phyloP scores from a whole-genome alignment of 2,113 vertebrate species.

The Myrmophylax atrothorax region DNA sequence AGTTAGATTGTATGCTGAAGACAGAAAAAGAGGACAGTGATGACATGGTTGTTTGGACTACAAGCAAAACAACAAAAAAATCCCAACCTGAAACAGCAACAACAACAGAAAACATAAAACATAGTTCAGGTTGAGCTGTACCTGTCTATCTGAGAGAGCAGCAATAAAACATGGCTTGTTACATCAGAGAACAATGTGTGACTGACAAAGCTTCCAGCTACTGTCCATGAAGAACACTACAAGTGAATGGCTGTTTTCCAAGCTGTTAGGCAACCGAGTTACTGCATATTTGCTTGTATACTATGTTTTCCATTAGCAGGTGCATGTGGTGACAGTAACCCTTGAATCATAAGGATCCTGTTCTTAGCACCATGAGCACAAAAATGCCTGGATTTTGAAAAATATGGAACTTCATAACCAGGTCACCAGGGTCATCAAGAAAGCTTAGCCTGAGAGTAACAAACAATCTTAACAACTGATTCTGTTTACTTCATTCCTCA shows the following conservation, averaged over 20 bases:
- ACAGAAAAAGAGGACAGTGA: neutral
- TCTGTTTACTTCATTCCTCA: neutral
- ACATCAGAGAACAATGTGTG: neutral
- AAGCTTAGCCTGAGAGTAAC: neutral
- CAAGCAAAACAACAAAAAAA: neutral
- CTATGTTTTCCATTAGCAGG: neutral
- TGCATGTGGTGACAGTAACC: neutral
- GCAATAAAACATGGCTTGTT: neutral
- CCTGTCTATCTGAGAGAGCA: neutral
- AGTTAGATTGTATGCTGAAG: neutral
- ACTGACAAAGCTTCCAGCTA: neutral
- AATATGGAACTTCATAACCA: neutral
- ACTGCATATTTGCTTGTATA: neutral
- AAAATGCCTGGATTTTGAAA: neutral
- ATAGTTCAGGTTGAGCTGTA: neutral
- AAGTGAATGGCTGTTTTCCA: conserved; percentile 39
- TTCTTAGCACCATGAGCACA: neutral
- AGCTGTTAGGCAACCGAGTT: neutral
- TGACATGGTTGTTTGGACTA: neutral
- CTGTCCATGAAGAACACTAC: neutral
- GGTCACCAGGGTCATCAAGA: neutral
- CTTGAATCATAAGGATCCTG: neutral
- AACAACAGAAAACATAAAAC: neutral
- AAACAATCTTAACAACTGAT: neutral
- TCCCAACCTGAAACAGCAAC: neutral